Percentiles rank a stretch among this genome's conserved stretches.
Evolutionary conservation across 1,140 invertebrate genomes (phyloP).

Genomic region (Eriocheir sinensis): DNA sequence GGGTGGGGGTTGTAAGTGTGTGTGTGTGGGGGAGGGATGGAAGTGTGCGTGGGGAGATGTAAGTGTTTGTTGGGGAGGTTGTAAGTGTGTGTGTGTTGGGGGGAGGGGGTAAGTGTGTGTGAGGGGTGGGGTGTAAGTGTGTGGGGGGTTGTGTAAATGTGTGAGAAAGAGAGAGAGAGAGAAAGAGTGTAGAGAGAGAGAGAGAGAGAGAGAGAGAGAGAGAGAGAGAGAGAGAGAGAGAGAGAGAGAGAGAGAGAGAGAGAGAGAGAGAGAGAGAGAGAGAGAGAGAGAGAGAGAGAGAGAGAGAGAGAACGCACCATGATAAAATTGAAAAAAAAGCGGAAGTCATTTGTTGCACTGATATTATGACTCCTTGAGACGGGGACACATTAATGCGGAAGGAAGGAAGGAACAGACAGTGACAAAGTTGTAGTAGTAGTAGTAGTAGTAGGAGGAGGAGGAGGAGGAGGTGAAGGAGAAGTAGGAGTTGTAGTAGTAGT

Average conservation of each 20-base stretch:
- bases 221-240: no score
- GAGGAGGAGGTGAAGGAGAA: not conserved
- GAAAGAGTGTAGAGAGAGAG: no score
- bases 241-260: no score
- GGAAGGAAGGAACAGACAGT: slow-evolving; percentile 7
- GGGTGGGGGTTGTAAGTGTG: no score
- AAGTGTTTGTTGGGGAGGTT: no score
- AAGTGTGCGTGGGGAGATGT: no score
- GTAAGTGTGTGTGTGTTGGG: not conserved
- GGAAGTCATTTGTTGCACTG: no score
- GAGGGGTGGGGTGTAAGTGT: no score
- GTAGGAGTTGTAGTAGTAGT: not conserved
- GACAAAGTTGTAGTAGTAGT: not conserved
- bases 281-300: not conserved
- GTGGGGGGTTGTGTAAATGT: not conserved
- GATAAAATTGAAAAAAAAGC: not conserved
- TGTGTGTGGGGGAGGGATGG: no score
- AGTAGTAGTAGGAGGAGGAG: not conserved
- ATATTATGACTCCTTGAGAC: no score
- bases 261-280: not conserved
- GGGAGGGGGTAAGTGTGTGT: not conserved
- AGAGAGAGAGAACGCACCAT: not conserved
- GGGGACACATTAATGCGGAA: not conserved
- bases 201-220: no score
- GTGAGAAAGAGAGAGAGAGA: not conserved